Evolutionary conservation across 1,140 invertebrate genomes (phyloP).

Genomic region (Geopemphigus sp.): DNA sequence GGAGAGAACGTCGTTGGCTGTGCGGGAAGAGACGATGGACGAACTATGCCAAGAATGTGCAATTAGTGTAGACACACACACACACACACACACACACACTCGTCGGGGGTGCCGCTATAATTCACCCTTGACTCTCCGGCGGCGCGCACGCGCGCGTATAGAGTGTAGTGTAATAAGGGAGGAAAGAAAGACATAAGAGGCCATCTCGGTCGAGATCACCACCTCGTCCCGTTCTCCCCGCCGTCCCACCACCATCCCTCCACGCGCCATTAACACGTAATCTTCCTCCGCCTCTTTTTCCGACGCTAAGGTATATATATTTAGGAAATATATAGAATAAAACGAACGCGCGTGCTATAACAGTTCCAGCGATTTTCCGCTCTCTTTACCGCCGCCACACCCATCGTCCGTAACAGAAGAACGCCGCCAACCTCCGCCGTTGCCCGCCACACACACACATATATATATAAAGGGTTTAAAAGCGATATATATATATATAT

Average conservation of each 20-base stretch:
- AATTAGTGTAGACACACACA: slow-evolving; percentile 52
- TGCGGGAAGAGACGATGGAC: slow-evolving; percentile 43
- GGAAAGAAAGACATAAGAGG: slow-evolving; percentile 48
- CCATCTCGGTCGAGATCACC: slow-evolving; percentile 43
- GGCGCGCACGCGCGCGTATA: slow-evolving; percentile 10
- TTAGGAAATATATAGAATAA: too few relatives aligned
- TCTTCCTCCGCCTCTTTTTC: slow-evolving; percentile 38
- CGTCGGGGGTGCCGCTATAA: slow-evolving; percentile 50
- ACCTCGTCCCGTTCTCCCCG: not conserved
- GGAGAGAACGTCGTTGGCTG: not conserved
- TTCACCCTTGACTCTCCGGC: slow-evolving; percentile 50
- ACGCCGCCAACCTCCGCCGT: too few relatives aligned
- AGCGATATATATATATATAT: too few relatives aligned
- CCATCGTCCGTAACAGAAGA: too few relatives aligned
- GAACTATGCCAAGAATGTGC: slow-evolving; percentile 54
- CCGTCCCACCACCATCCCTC: not conserved
- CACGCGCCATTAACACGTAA: slow-evolving; percentile 45
- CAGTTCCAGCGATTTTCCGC: slow-evolving; percentile 37
- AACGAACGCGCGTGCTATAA: too few relatives aligned
- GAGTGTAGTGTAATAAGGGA: slow-evolving; percentile 44
- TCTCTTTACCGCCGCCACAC: slow-evolving; percentile 32
- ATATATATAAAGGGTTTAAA: too few relatives aligned
- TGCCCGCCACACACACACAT: too few relatives aligned
- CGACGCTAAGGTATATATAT: slow-evolving; percentile 16
- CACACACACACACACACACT: slow-evolving; percentile 41